A percentile compares a stretch with the other conserved stretches of the same genome.
phyloP scores from a whole-genome alignment of 2,888 invertebrate species.

The Nomada goodeniana region DNA sequence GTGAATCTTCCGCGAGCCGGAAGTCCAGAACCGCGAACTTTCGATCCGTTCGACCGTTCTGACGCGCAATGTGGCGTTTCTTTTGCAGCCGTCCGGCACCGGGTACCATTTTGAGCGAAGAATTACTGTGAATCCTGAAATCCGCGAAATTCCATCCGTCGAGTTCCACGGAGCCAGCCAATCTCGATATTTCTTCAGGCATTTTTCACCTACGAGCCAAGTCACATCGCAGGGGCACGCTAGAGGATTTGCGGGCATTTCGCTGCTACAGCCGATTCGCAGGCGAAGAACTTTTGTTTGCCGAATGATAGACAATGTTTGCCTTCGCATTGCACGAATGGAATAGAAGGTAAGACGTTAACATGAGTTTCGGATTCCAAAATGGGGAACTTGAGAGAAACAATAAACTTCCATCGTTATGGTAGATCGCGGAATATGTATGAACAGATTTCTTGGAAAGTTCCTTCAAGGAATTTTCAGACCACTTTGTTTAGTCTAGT shows the following conservation, averaged over 20 bases:
- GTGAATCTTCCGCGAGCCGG: constrained; percentile 11
- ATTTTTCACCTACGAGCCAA: constrained; percentile 5
- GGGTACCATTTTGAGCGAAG: constrained; percentile 25
- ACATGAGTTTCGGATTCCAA: background rate
- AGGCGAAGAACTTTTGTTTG: background rate
- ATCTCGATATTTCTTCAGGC: background rate
- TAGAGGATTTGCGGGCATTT: constrained; percentile 1
- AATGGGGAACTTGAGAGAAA: background rate
- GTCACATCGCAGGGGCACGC: background rate
- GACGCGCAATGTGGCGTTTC: constrained; percentile 42
- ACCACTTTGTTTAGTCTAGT: too few relatives aligned
- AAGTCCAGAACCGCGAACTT: constrained; percentile 39
- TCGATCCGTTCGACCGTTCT: constrained; percentile 25
- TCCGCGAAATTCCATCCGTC: constrained; percentile 9
- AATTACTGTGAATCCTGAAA: constrained; percentile 32
- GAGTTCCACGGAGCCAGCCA: background rate
- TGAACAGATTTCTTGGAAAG: background rate
- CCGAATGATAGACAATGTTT: background rate
- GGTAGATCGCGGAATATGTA: too few relatives aligned
- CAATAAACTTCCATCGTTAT: too few relatives aligned
- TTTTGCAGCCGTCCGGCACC: constrained; percentile 13
- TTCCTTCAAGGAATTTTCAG: too few relatives aligned
- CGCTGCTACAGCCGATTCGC: background rate
- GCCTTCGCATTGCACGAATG: background rate
- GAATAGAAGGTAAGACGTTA: background rate